phyloP scores from a whole-genome alignment of 2,797 vertebrate genomes.

The Argya squamiceps region DNA sequence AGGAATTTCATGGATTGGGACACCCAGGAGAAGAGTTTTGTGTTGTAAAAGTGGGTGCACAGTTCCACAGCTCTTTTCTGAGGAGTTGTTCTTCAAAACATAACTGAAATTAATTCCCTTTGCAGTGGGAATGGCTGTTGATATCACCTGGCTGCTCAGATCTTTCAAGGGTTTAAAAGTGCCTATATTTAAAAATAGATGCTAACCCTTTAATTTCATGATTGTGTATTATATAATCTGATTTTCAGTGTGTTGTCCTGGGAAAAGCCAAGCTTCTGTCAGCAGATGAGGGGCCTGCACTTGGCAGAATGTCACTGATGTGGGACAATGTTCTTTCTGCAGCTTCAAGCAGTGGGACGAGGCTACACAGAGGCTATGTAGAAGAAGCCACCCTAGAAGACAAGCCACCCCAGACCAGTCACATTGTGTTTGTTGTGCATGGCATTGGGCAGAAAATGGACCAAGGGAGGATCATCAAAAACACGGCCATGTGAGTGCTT shows the following conservation, averaged over 20 bases:
- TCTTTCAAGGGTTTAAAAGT: not conserved
- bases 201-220: not conserved
- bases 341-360: conserved; percentile 97
- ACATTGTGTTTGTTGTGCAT: conserved; percentile 97
- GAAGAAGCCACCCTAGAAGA: conserved; percentile 96
- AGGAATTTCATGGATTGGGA: not conserved
- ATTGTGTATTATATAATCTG: not conserved
- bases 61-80: not conserved
- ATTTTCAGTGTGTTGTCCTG: not conserved
- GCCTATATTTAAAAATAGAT: not conserved
- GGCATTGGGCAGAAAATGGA: conserved; percentile 99
- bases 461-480: conserved; percentile 98
- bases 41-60: not conserved
- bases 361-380: conserved; percentile 95
- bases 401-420: conserved; percentile 92
- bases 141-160: not conserved
- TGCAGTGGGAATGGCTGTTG: not conserved
- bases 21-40: not conserved
- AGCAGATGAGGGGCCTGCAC: not conserved
- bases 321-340: conserved; percentile 26
- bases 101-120: not conserved
- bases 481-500: conserved; percentile 94
- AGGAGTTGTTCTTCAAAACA: not conserved
- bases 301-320: not conserved
- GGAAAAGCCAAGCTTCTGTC: not conserved